phyloP scores from a whole-genome alignment of 2,888 invertebrate genomes.

The Ophraella communa region DNA sequence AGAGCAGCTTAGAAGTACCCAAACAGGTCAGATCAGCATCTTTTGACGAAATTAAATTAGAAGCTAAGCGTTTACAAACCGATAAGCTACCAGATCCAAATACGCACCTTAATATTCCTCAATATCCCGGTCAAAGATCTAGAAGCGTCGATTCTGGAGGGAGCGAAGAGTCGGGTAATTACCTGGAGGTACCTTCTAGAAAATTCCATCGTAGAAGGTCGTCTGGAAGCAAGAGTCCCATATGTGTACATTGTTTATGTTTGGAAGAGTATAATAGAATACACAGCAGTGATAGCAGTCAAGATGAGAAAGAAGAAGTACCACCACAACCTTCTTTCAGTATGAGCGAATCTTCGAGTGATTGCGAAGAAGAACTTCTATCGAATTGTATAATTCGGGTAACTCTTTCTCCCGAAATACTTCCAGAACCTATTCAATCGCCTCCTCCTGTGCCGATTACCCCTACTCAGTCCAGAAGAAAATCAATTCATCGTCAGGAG shows the following conservation, averaged over 20 bases:
- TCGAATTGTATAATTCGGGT: conserved; percentile 69
- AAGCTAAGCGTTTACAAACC: conserved; percentile 69
- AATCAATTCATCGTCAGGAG: conserved; percentile 82
- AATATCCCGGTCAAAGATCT: conserved; percentile 72
- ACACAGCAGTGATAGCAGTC: conserved; percentile 16
- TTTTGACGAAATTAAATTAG: conserved; percentile 88
- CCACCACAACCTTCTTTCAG: conserved; percentile 56
- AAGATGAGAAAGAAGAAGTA: conserved; percentile 32
- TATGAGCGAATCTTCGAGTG: conserved; percentile 64
- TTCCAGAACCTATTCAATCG: conserved; percentile 58
- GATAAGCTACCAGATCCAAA: conserved; percentile 51
- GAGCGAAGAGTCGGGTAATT: conserved; percentile 70
- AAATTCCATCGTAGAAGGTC: conserved; percentile 70
- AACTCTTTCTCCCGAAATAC: conserved; percentile 67
- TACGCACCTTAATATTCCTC: conserved; percentile 70
- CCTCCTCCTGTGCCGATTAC: conserved; percentile 50
- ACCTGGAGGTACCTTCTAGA: conserved; percentile 62
- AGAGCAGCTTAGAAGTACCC: conserved; percentile 89
- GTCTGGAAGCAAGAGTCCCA: conserved; percentile 68
- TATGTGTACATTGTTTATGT: conserved; percentile 80
- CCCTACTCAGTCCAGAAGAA: conserved; percentile 63
- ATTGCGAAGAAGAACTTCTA: conserved; percentile 55
- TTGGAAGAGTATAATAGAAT: conserved; percentile 73
- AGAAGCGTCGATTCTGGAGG: conserved; percentile 83
- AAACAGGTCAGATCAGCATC: conserved; percentile 89